Evolutionary conservation across 2,888 invertebrate species (phyloP).

Genomic region (Pseudococcus jackbeardsleyi): DNA sequence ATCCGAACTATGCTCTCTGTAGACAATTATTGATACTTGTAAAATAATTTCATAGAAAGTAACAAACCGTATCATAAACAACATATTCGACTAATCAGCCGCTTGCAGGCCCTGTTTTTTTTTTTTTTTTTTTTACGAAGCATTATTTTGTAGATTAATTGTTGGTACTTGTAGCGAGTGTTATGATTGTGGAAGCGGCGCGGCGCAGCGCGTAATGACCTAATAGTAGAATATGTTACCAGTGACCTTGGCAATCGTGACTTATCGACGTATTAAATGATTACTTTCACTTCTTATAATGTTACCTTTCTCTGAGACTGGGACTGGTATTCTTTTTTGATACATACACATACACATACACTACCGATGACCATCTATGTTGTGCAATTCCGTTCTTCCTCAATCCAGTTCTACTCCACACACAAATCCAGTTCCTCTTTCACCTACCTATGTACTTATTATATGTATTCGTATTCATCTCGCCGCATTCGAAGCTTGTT

Average conservation of each 20-base stretch:
- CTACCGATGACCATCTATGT: slow-evolving; percentile 46
- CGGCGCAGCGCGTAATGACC: slow-evolving; percentile 37
- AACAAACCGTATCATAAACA: slow-evolving; percentile 31
- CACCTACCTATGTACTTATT: too few species aligned
- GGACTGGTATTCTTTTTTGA: slow-evolving; percentile 42
- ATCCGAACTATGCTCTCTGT: neutral
- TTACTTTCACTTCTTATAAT: slow-evolving; percentile 60
- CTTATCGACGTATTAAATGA: slow-evolving; percentile 62
- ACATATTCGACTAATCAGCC: slow-evolving; percentile 33
- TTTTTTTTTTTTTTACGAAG: neutral
- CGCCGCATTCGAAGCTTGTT: slow-evolving; percentile 21
- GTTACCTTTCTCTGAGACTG: slow-evolving; percentile 51
- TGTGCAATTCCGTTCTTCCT: slow-evolving; percentile 54
- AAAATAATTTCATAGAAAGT: slow-evolving; percentile 52
- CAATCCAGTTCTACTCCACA: slow-evolving; percentile 37
- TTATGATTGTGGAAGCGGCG: neutral
- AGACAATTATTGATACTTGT: slow-evolving; percentile 39
- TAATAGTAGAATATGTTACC: slow-evolving; percentile 47
- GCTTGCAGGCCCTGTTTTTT: slow-evolving; percentile 9
- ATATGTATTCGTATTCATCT: slow-evolving; percentile 44
- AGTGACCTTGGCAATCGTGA: slow-evolving; percentile 63
- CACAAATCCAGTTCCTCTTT: slow-evolving; percentile 55
- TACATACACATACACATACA: too few species aligned
- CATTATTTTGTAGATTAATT: neutral
- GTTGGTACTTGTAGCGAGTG: neutral